Evolutionary conservation across 2,888 invertebrate genomes (phyloP).

Genomic region (Xanthia togata): DNA sequence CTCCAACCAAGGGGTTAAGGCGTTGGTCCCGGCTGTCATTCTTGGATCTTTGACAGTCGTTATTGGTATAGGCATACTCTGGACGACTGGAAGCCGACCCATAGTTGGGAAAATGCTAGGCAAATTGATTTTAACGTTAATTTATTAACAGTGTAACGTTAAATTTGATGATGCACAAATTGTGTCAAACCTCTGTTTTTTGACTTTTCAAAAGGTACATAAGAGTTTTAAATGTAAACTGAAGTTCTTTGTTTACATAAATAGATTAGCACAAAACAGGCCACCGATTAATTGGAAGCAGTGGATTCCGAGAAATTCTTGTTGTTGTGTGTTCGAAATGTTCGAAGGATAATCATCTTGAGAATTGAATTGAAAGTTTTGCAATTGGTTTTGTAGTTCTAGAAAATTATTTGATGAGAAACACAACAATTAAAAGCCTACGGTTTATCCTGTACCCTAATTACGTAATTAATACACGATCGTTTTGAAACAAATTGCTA

Average conservation of each 20-base stretch:
- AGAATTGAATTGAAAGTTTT: constrained; percentile 16
- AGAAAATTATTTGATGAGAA: not conserved
- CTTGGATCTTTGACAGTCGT: too few species aligned
- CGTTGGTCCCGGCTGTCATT: too few species aligned
- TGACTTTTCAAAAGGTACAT: not conserved
- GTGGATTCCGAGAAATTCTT: not conserved
- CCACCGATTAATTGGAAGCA: not conserved
- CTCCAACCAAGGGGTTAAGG: too few species aligned
- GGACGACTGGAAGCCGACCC: too few species aligned
- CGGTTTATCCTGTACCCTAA: too few species aligned
- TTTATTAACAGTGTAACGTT: not conserved
- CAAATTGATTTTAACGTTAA: too few species aligned
- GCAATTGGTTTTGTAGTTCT: not conserved
- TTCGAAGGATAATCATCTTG: not conserved
- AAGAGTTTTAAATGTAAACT: not conserved
- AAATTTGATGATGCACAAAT: not conserved
- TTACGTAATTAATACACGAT: too few species aligned
- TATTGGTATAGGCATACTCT: too few species aligned
- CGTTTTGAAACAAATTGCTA: too few species aligned
- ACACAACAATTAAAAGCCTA: not conserved
- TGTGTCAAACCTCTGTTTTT: not conserved
- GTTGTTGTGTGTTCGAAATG: too few species aligned
- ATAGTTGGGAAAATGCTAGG: too few species aligned
- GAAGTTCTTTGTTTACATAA: not conserved
- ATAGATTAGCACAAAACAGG: constrained; percentile 16